Conservation (phyloP, 2,888 invertebrate genomes). For the Yponomeuta evonymella region DNA sequence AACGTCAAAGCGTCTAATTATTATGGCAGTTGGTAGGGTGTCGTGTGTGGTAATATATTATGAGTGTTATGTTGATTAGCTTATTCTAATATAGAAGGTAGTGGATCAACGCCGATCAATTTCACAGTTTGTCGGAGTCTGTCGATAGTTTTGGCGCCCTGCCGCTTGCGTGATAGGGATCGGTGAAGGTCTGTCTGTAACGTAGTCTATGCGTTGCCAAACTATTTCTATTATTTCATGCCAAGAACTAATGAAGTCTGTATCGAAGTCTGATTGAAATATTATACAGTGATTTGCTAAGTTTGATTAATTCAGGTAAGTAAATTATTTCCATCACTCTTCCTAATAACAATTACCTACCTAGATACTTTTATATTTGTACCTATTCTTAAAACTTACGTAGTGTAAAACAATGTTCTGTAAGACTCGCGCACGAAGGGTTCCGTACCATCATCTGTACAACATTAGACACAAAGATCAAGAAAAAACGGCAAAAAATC, state of each 20-base stretch:
- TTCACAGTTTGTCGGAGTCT: slow-evolving; percentile 19
- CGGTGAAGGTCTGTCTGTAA: slow-evolving; percentile 38
- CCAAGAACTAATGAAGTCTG: not conserved
- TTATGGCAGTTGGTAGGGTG: not conserved
- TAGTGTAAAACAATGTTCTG: too few relatives aligned
- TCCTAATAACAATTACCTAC: too few relatives aligned
- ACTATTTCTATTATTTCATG: slow-evolving; percentile 42
- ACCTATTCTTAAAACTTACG: too few relatives aligned
- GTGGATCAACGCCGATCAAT: not conserved
- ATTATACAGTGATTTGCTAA: slow-evolving; percentile 12
- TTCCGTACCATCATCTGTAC: too few relatives aligned
- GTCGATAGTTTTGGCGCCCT: slow-evolving; percentile 42
- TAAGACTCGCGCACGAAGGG: too few relatives aligned
- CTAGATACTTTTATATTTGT: too few relatives aligned
- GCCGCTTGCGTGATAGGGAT: slow-evolving; percentile 35
- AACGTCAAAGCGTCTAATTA: not conserved
- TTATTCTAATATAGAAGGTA: not conserved
- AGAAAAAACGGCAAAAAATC: too few relatives aligned
- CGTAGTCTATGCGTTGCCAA: slow-evolving; percentile 45
- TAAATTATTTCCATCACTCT: not conserved
- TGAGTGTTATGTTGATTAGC: not conserved
- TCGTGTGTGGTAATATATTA: not conserved
- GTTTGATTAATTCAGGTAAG: slow-evolving; percentile 16
- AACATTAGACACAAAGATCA: too few relatives aligned
- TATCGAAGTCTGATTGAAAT: not conserved